Evolutionary conservation across 1,140 invertebrate genomes (phyloP), one percentile per base, ranked within the genome.

Genomic region (Bombus balteatus): DNA sequence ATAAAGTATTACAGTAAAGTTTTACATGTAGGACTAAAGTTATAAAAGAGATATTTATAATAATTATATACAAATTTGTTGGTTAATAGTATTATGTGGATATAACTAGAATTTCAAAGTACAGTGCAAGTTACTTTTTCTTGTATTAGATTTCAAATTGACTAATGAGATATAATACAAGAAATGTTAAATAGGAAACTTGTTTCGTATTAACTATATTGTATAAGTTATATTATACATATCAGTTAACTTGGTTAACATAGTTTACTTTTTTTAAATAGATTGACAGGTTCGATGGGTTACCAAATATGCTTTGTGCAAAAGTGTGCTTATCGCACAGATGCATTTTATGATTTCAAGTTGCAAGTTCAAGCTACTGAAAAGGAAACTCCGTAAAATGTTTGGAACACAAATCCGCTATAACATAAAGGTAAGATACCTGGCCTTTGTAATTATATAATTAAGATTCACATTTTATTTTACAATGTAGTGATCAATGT

Each of bases 311-410:
- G 87, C 86, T 95, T 10, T 95, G 94, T 57, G 47, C 88, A n/a
- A 95, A 95, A 94, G 84, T 95, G 94, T 92, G 94, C 93, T 57
- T 93, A 93, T 68, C 91, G 92, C 41, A 94, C 92, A 4, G 89
- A 93, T 88, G 81, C 92, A 59, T 95, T 94, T 76, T 93, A 94
- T 75, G 88, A 93, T 53, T 95, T 95, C 41, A 94, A 93, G 85
- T 72, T 89, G 0, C 90, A 94, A 90, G 94, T 95, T 18, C 93
- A 92, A 85, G 92, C 93, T 25, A 92, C 94, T 0, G 93, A 95
- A 95, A 59, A 91, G 91, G 75, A 95, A 93, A 76, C 87, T 95
- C 0, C 89, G 91, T 4, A 91, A 93, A 83, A 93, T 95, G 90
- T 92, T 94, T 68, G 88, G 92, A 59, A 87, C 65, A 28, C 86